Base-by-base conservation (phyloP, 2,113 vertebrate genomes). In the Toxotes chatareus region DNA sequence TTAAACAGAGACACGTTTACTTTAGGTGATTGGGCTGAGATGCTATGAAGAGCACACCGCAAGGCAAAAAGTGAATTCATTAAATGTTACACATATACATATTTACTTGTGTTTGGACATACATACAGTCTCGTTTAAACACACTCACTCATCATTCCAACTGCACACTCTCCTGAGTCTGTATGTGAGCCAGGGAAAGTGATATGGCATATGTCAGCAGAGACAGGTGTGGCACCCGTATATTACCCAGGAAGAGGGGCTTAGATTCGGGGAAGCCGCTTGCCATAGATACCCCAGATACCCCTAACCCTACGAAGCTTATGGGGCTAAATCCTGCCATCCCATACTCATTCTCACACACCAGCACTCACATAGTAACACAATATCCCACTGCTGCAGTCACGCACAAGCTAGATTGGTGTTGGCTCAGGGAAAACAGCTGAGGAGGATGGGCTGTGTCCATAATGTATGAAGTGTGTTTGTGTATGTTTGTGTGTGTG, bases 181-280 rank as follows among this genome's bases (percentile, higher is more conserved):
- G 65, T 44, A 40, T 34, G 76, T 84, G 80, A 74, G 62, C 62
- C 69, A 75, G 27, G 3, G 46, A 79, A 77, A 77, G 73, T 77
- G 79, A 73, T 79, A 80, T 63, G 72, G 68, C 82, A 75, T 47
- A 44, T 80, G 63, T 78, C 55, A 73, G 70, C 36, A 21, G 14
- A 67, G 83, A 90, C 91, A 91, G 88, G 86, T 90, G 86, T 85
- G 60, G 61, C 60, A 34, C 63, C 70, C 56, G 9, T 55, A 44
- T 57, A 56, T 51, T 27, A 81, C 73, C 61, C 89, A 85, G 83
- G 85, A 92, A 90, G 80, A 77, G 61, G 36, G 79, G 86, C 81
- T 90, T 91, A 85, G 49, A 46, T 81, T 88, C 59, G 8, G 42
- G 69, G 80, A 87, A 84, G 81, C 79, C 11, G 21, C 85, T 80